phyloP scores from a whole-genome alignment of 2,888 invertebrate species.

The Didymodactylos carnosus region DNA sequence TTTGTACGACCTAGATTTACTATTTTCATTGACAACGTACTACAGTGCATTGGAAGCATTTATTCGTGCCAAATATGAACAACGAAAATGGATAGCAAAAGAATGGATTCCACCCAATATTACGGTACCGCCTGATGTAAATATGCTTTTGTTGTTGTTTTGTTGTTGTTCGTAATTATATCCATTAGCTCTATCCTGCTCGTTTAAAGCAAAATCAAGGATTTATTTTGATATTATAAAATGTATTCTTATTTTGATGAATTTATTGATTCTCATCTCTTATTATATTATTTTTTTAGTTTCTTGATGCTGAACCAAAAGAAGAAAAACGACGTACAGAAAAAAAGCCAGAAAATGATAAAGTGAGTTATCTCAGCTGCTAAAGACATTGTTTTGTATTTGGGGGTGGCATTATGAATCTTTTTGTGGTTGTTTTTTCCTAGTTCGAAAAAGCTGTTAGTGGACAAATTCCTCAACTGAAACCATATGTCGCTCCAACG shows the following conservation, averaged over 20 bases:
- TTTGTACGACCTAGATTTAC: conserved; percentile 38
- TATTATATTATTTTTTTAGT: too few relatives aligned
- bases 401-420: too few relatives aligned
- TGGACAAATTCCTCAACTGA: not conserved
- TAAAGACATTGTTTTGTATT: too few relatives aligned
- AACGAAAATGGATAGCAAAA: conserved; percentile 86
- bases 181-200: too few relatives aligned
- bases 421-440: too few relatives aligned
- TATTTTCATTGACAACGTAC: conserved; percentile 22
- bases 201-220: too few relatives aligned
- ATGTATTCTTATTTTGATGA: not conserved
- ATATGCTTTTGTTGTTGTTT: not conserved
- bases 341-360: not conserved
- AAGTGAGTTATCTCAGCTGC: not conserved
- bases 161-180: not conserved
- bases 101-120: conserved; percentile 61
- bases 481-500: not conserved
- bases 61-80: conserved; percentile 91
- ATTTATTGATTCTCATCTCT: too few relatives aligned
- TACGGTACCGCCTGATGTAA: conserved; percentile 51
- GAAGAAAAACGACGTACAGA: not conserved
- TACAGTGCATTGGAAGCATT: conserved; percentile 60
- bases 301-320: not conserved
- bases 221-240: too few relatives aligned
- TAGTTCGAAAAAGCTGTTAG: not conserved